Conservation (phyloP, 1,140 invertebrate species). For the Cylas formicarius region DNA sequence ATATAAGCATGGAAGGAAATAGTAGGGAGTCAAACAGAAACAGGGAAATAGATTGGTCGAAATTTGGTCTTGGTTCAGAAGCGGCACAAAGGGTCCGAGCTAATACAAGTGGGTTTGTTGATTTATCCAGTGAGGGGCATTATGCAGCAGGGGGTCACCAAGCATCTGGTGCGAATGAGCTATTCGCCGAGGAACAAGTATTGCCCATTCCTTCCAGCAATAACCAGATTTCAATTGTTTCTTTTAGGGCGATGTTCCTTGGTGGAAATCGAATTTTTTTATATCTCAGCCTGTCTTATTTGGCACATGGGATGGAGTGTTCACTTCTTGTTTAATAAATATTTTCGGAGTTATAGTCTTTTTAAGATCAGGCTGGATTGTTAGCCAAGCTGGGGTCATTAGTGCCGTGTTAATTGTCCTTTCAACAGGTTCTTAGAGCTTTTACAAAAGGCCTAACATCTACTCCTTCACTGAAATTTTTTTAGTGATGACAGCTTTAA, state of each 20-base stretch:
- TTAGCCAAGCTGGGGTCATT: constrained; percentile 86
- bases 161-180: constrained; percentile 75
- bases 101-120: constrained; percentile 59
- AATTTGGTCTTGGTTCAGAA: constrained; percentile 47
- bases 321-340: constrained; percentile 90
- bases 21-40: constrained; percentile 17
- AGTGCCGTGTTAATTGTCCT: constrained; percentile 83
- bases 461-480: constrained; percentile 37
- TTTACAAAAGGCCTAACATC: constrained; percentile 7
- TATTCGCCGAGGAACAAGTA: constrained; percentile 81
- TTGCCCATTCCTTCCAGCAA: too few relatives aligned
- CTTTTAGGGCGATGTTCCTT: constrained; percentile 65
- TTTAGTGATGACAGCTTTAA: constrained; percentile 76
- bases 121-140: constrained; percentile 54
- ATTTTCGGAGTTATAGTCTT: constrained; percentile 97
- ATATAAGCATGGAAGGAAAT: constrained; percentile 18
- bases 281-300: constrained; percentile 90
- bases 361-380: constrained; percentile 92
- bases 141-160: constrained; percentile 70
- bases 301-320: constrained; percentile 97
- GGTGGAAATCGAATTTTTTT: constrained; percentile 92
- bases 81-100: constrained; percentile 43
- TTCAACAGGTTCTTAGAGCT: constrained; percentile 58
- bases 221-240: constrained; percentile 36
- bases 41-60: constrained; percentile 49